These are phyloP conservation scores for Andrena haemorrhoa DNA, from an alignment of 2,888 invertebrate genomes.

Conservation along the genomic window DNA sequence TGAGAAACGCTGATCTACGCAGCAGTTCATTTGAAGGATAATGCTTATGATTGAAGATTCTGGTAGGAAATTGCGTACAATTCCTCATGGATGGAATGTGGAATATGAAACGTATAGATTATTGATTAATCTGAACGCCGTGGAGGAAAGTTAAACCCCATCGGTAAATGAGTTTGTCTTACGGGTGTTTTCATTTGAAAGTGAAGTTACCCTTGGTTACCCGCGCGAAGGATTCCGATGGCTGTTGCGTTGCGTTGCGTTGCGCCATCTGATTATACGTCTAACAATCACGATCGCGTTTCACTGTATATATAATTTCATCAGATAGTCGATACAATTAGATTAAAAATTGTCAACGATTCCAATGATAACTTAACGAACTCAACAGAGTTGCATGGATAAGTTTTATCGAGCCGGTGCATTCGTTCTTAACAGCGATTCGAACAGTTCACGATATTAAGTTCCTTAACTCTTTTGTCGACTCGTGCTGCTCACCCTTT, in stretches of 20 bases:
- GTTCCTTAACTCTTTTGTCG: neutral
- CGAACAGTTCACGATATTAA: neutral
- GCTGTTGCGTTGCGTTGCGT: slow-evolving; percentile 12
- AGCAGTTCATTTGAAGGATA: too few relatives aligned
- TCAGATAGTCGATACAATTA: neutral
- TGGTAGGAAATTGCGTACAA: too few relatives aligned
- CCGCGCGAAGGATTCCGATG: neutral
- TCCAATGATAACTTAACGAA: neutral
- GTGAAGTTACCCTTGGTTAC: too few relatives aligned
- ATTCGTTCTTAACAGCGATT: neutral
- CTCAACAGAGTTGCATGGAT: neutral
- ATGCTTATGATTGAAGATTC: too few relatives aligned
- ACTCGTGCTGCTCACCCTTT: neutral
- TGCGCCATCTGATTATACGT: slow-evolving; percentile 31
- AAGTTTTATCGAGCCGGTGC: neutral
- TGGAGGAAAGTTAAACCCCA: too few relatives aligned
- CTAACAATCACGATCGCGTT: slow-evolving; percentile 10
- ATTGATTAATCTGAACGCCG: too few relatives aligned
- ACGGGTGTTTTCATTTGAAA: too few relatives aligned
- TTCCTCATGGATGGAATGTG: too few relatives aligned
- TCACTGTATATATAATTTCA: neutral
- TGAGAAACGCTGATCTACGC: too few relatives aligned
- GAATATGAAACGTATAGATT: too few relatives aligned
- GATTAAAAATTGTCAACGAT: neutral
- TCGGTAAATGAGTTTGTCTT: too few relatives aligned